Conservation (phyloP, 2,797 vertebrate species). For the Petrocephalus schoutedeni region DNA sequence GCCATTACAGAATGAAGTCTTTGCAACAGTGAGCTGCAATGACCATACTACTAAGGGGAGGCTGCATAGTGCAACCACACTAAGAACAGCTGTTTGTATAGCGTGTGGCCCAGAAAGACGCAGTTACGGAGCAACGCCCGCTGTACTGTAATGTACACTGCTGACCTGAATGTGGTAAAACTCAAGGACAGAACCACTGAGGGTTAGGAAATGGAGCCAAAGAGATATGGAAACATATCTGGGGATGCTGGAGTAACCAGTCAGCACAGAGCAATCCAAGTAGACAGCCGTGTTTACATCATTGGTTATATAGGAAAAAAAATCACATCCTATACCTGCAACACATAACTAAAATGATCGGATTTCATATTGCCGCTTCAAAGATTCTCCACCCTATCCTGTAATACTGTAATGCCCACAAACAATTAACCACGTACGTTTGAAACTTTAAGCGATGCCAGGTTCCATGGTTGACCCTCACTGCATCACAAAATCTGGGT, state of each 20-base stretch:
- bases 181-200: background rate
- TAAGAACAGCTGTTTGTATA: background rate
- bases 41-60: background rate
- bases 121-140: background rate
- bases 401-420: background rate
- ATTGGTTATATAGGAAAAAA: background rate
- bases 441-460: background rate
- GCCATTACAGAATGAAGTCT: background rate
- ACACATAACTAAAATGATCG: background rate
- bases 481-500: constrained; percentile 17
- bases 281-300: background rate
- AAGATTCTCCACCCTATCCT: background rate
- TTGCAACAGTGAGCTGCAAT: background rate
- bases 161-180: background rate
- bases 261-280: background rate
- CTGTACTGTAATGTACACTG: background rate
- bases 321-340: background rate
- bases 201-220: background rate
- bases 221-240: background rate
- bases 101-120: background rate
- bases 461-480: background rate
- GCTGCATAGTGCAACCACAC: background rate
- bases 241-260: background rate
- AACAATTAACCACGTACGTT: background rate
- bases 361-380: background rate